These are phyloP conservation scores for Acanthurus lineatus DNA, from an alignment of 2,797 vertebrate genomes.

Conservation along the genomic window DNA sequence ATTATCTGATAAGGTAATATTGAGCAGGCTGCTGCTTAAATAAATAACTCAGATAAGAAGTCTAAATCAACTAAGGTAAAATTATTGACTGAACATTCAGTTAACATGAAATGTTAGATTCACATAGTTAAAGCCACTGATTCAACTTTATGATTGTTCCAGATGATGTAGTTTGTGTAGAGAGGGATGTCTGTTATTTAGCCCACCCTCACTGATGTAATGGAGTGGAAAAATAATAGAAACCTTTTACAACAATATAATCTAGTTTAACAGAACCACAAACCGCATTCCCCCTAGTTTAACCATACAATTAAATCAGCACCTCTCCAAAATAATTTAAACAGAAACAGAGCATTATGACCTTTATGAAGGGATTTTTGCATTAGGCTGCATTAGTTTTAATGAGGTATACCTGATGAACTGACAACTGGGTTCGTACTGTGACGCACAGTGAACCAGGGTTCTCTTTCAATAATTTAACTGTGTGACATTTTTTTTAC, in stretches of 20 bases:
- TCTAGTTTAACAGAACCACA: not conserved
- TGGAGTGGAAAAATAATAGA: not conserved
- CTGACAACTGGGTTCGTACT: not conserved
- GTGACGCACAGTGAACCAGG: too few relatives aligned
- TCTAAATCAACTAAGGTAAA: not conserved
- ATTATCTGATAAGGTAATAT: not conserved
- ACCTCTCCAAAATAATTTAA: not conserved
- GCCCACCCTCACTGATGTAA: not conserved
- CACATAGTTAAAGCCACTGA: not conserved
- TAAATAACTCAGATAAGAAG: not conserved
- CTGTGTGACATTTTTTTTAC: not conserved
- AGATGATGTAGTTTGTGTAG: not conserved
- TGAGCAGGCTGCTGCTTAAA: not conserved
- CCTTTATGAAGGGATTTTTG: too few relatives aligned
- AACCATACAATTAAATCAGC: not conserved
- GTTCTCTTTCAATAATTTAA: not conserved
- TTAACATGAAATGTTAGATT: not conserved
- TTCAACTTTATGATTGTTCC: not conserved
- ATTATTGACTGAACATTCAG: not conserved
- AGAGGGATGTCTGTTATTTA: not conserved
- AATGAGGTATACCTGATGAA: too few relatives aligned
- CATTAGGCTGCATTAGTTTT: too few relatives aligned
- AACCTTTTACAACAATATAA: not conserved
- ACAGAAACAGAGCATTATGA: too few relatives aligned
- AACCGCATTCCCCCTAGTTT: not conserved